Percentiles rank a stretch among this genome's conserved stretches.
Conservation (phyloP, 2,113 vertebrate species). For the Solea senegalensis region DNA sequence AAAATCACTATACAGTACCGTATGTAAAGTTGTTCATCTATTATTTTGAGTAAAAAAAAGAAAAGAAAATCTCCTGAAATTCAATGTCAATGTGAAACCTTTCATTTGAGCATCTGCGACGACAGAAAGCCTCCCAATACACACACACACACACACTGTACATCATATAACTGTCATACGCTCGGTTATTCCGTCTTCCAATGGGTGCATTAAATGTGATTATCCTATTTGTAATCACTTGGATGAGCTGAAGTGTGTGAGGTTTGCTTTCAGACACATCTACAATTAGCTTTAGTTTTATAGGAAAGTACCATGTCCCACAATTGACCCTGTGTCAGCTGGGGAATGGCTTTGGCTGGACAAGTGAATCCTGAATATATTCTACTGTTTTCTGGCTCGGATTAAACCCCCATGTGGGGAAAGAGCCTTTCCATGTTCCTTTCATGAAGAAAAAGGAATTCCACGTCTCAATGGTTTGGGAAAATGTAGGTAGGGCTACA, state of each 20-base stretch:
- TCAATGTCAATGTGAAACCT: not conserved
- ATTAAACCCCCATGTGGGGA: too few species aligned
- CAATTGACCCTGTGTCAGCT: too few species aligned
- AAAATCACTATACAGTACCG: too few species aligned
- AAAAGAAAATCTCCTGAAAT: not conserved
- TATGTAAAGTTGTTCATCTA: too few species aligned
- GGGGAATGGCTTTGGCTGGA: not conserved
- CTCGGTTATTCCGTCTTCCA: not conserved
- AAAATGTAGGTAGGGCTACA: constrained; percentile 31
- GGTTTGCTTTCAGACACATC: too few species aligned
- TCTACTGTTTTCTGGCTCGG: constrained; percentile 29
- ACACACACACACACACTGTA: not conserved
- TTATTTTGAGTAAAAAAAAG: too few species aligned
- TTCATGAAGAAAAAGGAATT: constrained; percentile 47
- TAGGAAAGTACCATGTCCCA: not conserved
- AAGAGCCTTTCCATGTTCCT: too few species aligned
- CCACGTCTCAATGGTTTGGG: constrained; percentile 36
- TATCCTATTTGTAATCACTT: constrained; percentile 22
- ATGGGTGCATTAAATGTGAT: constrained; percentile 20
- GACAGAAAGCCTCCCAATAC: not conserved
- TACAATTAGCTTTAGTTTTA: not conserved
- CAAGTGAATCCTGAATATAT: constrained; percentile 47
- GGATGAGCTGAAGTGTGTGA: constrained; percentile 4
- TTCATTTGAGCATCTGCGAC: not conserved
- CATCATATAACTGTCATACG: too few species aligned